Evolutionary conservation across 1,140 invertebrate genomes (phyloP), one percentile per base, ranked within the genome.

Genomic region (Monochamus saltuarius): DNA sequence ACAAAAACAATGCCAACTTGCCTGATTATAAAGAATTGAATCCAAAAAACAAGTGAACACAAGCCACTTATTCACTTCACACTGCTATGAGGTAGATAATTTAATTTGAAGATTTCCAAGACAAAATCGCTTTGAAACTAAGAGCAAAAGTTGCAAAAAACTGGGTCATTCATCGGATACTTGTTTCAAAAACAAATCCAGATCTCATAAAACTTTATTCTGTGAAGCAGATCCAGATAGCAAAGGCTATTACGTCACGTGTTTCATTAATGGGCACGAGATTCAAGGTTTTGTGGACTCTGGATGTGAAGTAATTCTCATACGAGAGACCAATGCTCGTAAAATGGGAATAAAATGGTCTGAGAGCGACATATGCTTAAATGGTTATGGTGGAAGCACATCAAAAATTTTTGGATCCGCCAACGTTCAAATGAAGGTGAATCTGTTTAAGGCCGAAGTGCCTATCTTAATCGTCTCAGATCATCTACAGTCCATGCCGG

Each of bases 271-370:
- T 19, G 36, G 49, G 7, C 4, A 38, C 9, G n/a, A 4, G 1
- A 29, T 43, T n/a, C 7, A 42, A 9, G 49, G 9, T 1, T 56
- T 42, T 35, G 38, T 60, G 3, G 50, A 60, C 34, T 29, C 58
- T 19, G 58, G 58, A 7, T 40, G 58, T 34, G 38, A n/a, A 13
- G 37, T n/a, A 29, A 19, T 60, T n/a, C 17, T 54, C 4, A 53
- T 60, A 13, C 7, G 39, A n/a, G 8, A 60, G 34, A 13, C 34
- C 3, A 38, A 39, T 8, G 50, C 38, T n/a, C 8, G 13, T 14
- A 6, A 14, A 2, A 7, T 60, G 7, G 7, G 13, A 8, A 3
- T 60, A 14, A 22, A 46, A 13, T 46, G n/a, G n/a, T 2, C 3
- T 29, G 16, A 34, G 1, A 19, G 10, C 7, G 16, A 7, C 4